Conservation (phyloP, 2,888 invertebrate species). For the Hydroisotoma schaefferi region DNA sequence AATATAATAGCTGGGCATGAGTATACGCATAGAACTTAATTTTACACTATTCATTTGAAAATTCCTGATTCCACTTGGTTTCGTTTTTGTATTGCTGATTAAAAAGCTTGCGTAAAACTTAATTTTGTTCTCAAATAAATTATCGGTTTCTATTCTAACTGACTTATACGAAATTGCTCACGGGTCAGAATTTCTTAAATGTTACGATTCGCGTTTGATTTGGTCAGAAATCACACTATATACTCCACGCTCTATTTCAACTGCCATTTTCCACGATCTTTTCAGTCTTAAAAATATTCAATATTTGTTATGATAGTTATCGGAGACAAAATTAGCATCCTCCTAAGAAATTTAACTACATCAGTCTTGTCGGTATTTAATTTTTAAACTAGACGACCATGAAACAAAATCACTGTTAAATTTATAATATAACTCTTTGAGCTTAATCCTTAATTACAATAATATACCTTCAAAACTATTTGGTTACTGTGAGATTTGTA, state of each 20-base stretch:
- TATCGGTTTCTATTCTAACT: too few species aligned
- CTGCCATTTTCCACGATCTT: conserved; percentile 15
- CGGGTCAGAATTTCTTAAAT: too few species aligned
- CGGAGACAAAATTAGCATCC: conserved; percentile 45
- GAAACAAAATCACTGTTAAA: conserved; percentile 42
- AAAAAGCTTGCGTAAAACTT: too few species aligned
- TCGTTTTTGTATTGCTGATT: too few species aligned
- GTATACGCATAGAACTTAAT: too few species aligned
- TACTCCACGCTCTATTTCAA: neutral
- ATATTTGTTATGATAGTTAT: conserved; percentile 25
- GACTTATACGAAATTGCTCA: too few species aligned
- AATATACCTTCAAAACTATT: conserved; percentile 3
- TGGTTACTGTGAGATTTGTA: conserved; percentile 22
- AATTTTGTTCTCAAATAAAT: too few species aligned
- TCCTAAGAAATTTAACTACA: conserved; percentile 36
- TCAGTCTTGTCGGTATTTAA: conserved; percentile 48
- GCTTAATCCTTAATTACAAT: conserved; percentile 35
- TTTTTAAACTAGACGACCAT: conserved; percentile 42
- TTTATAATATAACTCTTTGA: conserved; percentile 43
- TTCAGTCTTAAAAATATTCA: conserved; percentile 41
- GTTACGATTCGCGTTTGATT: neutral
- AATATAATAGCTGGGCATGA: too few species aligned
- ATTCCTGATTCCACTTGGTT: too few species aligned
- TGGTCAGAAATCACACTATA: neutral
- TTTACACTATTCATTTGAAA: too few species aligned